A percentile compares a stretch with the other conserved stretches of the same genome.
phyloP scores from a whole-genome alignment of 2,113 vertebrate genomes.

The Callorhinus ursinus region DNA sequence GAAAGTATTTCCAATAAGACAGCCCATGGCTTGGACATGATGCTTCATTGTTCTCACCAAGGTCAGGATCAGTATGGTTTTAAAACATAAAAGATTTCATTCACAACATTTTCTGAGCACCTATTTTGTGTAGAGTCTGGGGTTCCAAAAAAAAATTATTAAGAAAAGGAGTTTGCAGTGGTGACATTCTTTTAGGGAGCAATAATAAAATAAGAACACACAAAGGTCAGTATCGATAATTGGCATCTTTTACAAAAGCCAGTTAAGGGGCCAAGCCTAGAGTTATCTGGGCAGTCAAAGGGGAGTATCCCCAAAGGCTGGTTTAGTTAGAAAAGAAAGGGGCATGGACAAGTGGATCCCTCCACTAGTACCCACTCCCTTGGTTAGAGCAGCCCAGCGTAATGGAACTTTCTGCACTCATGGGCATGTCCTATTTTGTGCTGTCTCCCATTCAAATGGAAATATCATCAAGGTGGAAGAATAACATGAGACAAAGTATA shows the following conservation, averaged over 20 bases:
- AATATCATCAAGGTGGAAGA: not conserved
- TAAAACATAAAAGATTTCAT: not conserved
- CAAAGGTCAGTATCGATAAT: not conserved
- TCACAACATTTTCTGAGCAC: not conserved
- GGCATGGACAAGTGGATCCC: not conserved
- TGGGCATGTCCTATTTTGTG: not conserved
- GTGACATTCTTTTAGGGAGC: not conserved
- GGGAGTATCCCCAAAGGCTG: not conserved
- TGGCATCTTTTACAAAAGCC: not conserved
- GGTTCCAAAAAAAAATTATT: not conserved
- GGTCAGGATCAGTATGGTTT: not conserved
- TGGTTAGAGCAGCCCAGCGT: not conserved
- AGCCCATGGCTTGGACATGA: not conserved
- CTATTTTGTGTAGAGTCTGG: not conserved
- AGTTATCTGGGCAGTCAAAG: not conserved
- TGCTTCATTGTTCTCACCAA: not conserved
- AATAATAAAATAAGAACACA: not conserved
- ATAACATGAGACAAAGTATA: not conserved
- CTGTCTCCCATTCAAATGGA: not conserved
- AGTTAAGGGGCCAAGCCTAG: not conserved
- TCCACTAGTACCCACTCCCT: not conserved
- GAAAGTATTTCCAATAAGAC: not conserved
- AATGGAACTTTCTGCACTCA: not conserved
- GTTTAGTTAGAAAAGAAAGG: not conserved
- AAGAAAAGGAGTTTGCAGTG: not conserved